A percentile compares a stretch with the other conserved stretches of the same genome.
Evolutionary conservation across 2,888 invertebrate genomes (phyloP).

Genomic region (Agriopis marginaria): DNA sequence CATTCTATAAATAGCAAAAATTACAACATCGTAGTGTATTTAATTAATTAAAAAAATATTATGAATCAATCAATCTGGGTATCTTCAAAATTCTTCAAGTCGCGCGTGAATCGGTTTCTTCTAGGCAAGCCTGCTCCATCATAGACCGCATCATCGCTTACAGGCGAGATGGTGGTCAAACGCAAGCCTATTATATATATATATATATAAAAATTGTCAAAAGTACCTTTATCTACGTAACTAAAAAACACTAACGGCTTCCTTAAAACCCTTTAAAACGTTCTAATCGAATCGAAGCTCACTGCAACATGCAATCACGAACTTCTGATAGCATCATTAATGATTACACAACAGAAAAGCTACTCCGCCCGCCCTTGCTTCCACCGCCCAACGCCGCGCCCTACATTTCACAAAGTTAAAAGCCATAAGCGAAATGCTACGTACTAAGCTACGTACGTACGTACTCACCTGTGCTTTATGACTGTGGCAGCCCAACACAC

Average conservation of each 20-base stretch:
- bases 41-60: no score
- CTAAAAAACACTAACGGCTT: constrained; percentile 5
- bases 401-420: constrained; percentile 32
- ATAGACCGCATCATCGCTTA: no score
- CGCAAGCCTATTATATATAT: no score
- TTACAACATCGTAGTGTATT: no score
- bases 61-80: no score
- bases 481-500: constrained; percentile 53
- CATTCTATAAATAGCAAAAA: no score
- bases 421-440: constrained; percentile 36
- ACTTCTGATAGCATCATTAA: constrained; percentile 34
- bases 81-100: no score
- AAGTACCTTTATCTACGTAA: not conserved
- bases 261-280: constrained; percentile 1
- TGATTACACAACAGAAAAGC: constrained; percentile 26
- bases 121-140: no score
- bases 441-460: constrained; percentile 43
- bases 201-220: no score
- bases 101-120: no score
- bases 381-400: constrained; percentile 18
- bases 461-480: constrained; percentile 57
- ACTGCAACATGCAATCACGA: constrained; percentile 34
- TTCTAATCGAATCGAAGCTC: constrained; percentile 15
- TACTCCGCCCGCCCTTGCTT: constrained; percentile 9
- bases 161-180: no score